Percentiles rank a stretch among this genome's conserved stretches.
Conservation (phyloP, 2,888 invertebrate genomes). For the Gastracanthus pulcherrimus region DNA sequence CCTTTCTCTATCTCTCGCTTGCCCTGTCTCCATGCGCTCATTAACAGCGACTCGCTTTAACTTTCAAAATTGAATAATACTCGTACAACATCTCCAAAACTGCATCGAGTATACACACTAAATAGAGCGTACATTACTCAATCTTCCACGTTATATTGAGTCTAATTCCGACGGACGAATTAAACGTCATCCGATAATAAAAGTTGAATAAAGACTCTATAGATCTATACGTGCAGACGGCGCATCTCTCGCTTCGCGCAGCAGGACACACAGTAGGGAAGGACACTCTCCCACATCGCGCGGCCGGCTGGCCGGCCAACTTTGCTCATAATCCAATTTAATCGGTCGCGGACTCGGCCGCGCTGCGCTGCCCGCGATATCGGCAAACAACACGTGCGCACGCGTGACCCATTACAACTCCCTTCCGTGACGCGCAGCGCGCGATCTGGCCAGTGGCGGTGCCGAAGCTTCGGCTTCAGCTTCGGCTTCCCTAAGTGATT, state of each 20-base stretch:
- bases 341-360: slow-evolving; percentile 1
- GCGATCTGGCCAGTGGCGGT: background rate
- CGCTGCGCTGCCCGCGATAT: slow-evolving; percentile 18
- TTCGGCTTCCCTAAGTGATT: slow-evolving; percentile 8
- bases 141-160: too few relatives aligned
- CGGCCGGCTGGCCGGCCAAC: background rate
- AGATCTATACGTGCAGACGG: too few relatives aligned
- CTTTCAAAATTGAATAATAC: too few relatives aligned
- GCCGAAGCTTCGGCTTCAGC: background rate
- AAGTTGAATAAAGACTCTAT: too few relatives aligned
- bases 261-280: background rate
- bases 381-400: slow-evolving; percentile 54
- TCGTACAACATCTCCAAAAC: too few relatives aligned
- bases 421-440: background rate
- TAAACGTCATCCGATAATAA: background rate
- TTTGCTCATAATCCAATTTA: slow-evolving; percentile 51
- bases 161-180: background rate
- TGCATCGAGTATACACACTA: too few relatives aligned
- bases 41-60: too few relatives aligned
- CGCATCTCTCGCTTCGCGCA: too few relatives aligned
- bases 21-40: too few relatives aligned
- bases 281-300: too few relatives aligned
- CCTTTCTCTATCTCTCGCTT: too few relatives aligned
- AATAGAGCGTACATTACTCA: too few relatives aligned
- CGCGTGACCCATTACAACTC: slow-evolving; percentile 44